A percentile compares a stretch with the other conserved stretches of the same genome.
Conservation (phyloP, 2,797 vertebrate species). For the Sternotherus odoratus region DNA sequence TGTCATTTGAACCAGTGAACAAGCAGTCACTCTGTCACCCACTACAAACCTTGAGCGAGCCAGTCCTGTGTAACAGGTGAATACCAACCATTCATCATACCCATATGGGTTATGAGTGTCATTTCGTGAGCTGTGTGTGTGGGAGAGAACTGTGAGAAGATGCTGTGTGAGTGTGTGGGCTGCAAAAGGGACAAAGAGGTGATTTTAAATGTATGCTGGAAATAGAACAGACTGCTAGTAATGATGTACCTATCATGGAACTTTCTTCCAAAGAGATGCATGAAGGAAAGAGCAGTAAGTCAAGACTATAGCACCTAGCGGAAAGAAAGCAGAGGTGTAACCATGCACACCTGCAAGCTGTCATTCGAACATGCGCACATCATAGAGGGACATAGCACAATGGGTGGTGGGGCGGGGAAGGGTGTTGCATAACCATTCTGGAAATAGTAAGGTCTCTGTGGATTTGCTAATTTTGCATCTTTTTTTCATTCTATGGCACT, state of each 20-base stretch:
- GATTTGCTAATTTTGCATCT: background rate
- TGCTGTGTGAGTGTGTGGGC: conserved; percentile 72
- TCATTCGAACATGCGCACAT: background rate
- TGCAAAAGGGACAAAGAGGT: conserved; percentile 61
- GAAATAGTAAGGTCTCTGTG: background rate
- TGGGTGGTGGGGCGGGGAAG: background rate
- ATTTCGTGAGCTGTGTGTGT: conserved; percentile 67
- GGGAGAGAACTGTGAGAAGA: conserved; percentile 71
- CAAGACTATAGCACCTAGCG: conserved; percentile 18
- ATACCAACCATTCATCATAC: conserved; percentile 67
- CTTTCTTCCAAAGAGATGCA: conserved; percentile 53
- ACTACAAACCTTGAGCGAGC: conserved; percentile 49
- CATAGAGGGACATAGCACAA: background rate
- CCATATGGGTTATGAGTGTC: conserved; percentile 33
- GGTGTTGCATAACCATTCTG: background rate
- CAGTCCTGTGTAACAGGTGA: conserved; percentile 38
- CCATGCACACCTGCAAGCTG: conserved; percentile 3
- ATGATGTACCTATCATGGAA: conserved; percentile 35
- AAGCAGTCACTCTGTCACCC: background rate
- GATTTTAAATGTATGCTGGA: conserved; percentile 64
- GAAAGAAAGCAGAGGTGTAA: conserved; percentile 50
- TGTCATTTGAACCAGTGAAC: background rate
- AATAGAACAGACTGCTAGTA: conserved; percentile 60
- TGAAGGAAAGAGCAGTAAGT: conserved; percentile 23
- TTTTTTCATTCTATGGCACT: background rate